Evolutionary conservation across 2,888 invertebrate species (phyloP), one percentile per base, ranked within the genome.

Genomic region (Druceiella hillmani): DNA sequence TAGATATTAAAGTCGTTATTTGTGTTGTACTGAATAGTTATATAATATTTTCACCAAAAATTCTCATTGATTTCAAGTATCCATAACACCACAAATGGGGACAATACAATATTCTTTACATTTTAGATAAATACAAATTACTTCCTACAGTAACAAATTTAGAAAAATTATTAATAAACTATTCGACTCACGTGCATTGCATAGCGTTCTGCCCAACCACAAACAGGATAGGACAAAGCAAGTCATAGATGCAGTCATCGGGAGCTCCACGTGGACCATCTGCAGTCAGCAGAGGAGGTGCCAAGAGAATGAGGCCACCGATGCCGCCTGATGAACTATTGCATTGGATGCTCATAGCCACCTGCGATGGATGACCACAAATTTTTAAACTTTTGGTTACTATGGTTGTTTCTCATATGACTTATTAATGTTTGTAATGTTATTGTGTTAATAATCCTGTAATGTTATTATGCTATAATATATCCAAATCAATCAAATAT

Each of bases 231-330:
- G 81, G 81, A 43, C 74, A 73, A 33, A 67, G 65, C 38, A 74
- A 58, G 41, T 77, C 78, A 44, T 76, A 57, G 26, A 83, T 58
- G 10, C 71, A 67, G 52, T 83, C 83, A 49, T 80, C 80, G 2
- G 78, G 71, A 46, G 75, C 69, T 40, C 79, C 82, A 43, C 83
- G 62, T 49, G 69, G 68, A 10, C 83, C 85, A 55, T 76, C 79
- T 1, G 79, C 74, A 12, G 81, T 79, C 35, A 67, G 66, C 49
- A 80, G 69, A 27, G 84, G 81, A 55, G 84, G 83, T 27, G 83
- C 83, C 40, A 83, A 64, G 55, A 82, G 81, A 44, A 84, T 71
- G 25, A 81, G 72, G 10, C 81, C 83, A 20, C 73, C 67, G 7
- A 81, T 75, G 15, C 65, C 47, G 3, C 35, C 11, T 4, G 11